Base-by-base conservation (phyloP, 2,797 vertebrate species). In the Pangasius krempfi region DNA sequence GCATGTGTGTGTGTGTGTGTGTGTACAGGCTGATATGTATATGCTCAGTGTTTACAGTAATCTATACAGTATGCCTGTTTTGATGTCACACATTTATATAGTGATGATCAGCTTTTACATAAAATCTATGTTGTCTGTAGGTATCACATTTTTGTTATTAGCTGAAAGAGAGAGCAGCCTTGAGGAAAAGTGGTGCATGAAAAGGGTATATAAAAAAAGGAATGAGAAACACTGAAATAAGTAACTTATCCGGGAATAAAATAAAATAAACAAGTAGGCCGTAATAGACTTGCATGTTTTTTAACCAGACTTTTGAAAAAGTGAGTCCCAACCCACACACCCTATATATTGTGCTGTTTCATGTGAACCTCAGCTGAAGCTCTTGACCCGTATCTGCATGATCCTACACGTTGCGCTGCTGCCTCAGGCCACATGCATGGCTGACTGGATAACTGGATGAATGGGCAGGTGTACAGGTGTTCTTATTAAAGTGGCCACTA, bases 21-120 rank as follows among this genome's bases (percentile, higher is more conserved):
- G 25, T 85, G 62, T 83, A 22, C 68, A 66, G 96, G 97, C 97
- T 97, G 97, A 98, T 97, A 98, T 92, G 5, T 58, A 33, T 6
- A 80, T 18, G 16, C 91, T 89, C 96, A 94, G 1, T 70, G 8
- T 68, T 68, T 68, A 68, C 64, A 68, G n/a, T 68, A 14, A 16
- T 68, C n/a, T n/a, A 1, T 16, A 33, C 66, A 68, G 66, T 14
- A 8, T 16, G 8, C 7, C 10, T n/a, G 2, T 79, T 54, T 14
- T 54, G 9, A 25, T n/a, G 4, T 14, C n/a, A 66, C 64, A 14
- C 64, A 30, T 22, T 4, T 44, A 27, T 44, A 27, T 27, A 62
- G 60, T 9, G 2, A 30, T 66, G 7, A 50, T 52, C 27, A n/a
- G 2, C 33, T 13, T 13, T 14, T 52, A 52, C 44, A 10, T 76